phyloP scores from a whole-genome alignment of 2,888 invertebrate genomes.

The Ectropis crepuscularia region DNA sequence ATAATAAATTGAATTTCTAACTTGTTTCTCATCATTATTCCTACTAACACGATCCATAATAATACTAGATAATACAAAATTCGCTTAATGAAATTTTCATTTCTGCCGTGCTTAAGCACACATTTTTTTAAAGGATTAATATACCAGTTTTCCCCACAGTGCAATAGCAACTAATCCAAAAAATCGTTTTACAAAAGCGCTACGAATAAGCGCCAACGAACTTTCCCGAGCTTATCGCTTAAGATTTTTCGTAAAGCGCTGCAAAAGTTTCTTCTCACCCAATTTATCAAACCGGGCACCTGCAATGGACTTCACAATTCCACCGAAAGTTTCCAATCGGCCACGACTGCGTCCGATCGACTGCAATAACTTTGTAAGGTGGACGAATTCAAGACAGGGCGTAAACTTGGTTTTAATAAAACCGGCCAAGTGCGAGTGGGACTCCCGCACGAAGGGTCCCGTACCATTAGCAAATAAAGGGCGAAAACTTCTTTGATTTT shows the following conservation, averaged over 20 bases:
- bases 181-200: constrained; percentile 28
- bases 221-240: constrained; percentile 44
- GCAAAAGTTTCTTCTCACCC: constrained; percentile 45
- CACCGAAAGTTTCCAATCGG: constrained; percentile 41
- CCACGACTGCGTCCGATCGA: constrained; percentile 40
- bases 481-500: too few relatives aligned
- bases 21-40: too few relatives aligned
- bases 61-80: too few relatives aligned
- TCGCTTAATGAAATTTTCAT: too few relatives aligned
- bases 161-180: constrained; percentile 8
- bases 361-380: constrained; percentile 41
- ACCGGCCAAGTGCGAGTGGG: too few relatives aligned
- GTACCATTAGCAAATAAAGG: too few relatives aligned
- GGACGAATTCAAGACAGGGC: constrained; percentile 22
- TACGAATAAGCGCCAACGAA: constrained; percentile 41
- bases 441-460: too few relatives aligned
- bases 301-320: constrained; percentile 45
- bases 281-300: constrained; percentile 50
- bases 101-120: too few relatives aligned
- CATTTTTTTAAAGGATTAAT: too few relatives aligned
- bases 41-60: too few relatives aligned
- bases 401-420: too few relatives aligned
- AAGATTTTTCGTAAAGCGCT: constrained; percentile 40
- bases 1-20: too few relatives aligned
- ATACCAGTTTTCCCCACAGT: not conserved